phyloP scores from a whole-genome alignment of 2,797 vertebrate species.

The Hirundo rustica region DNA sequence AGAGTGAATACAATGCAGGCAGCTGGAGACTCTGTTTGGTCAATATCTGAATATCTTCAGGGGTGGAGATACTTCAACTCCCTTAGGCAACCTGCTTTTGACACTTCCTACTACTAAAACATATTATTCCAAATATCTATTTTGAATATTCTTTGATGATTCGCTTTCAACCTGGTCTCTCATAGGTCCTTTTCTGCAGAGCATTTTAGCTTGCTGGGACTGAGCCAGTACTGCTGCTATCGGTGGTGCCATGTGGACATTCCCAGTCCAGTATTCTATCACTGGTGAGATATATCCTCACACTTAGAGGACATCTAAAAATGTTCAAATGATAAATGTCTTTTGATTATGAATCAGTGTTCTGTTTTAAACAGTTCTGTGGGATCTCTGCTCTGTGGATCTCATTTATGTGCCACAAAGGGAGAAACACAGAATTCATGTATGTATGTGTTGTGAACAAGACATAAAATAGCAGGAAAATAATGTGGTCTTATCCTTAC shows the following conservation, averaged over 20 bases:
- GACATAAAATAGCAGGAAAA: background rate
- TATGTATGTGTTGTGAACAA: background rate
- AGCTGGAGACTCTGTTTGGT: background rate
- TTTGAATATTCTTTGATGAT: background rate
- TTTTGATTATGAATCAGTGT: background rate
- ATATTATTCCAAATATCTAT: background rate
- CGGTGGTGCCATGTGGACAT: background rate
- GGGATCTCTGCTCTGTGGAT: background rate
- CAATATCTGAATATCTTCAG: background rate
- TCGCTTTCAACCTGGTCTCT: accelerated
- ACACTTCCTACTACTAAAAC: background rate
- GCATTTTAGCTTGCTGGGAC: background rate
- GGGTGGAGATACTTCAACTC: background rate
- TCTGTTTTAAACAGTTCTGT: background rate
- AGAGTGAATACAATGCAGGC: background rate
- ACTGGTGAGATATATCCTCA: background rate
- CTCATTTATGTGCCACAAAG: background rate
- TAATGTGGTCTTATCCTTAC: background rate
- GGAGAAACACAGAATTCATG: background rate
- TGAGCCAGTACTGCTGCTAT: background rate
- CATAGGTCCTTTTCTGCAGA: background rate
- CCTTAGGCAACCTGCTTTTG: background rate
- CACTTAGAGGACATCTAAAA: background rate
- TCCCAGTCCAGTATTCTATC: background rate
- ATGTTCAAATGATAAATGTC: background rate